Evolutionary conservation across 1,140 invertebrate genomes (phyloP).

Genomic region (Drosophila erecta): DNA sequence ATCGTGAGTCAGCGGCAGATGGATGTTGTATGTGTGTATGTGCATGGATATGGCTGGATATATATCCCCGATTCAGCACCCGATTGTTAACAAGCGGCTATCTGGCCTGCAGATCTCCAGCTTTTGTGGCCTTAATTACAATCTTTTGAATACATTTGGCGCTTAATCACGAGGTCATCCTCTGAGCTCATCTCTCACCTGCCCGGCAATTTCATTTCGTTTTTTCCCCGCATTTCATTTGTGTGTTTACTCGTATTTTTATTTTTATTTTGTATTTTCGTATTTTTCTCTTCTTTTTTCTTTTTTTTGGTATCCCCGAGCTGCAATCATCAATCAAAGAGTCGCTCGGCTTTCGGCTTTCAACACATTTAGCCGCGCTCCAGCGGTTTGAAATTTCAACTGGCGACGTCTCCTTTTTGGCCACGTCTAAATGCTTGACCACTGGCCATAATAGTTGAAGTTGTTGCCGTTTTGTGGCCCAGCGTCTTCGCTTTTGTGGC

Average conservation of each 20-base stretch:
- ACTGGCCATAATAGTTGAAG: slow-evolving; percentile 76
- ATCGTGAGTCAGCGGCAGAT: slow-evolving; percentile 70
- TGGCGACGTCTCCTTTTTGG: slow-evolving; percentile 54
- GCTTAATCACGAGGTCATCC: slow-evolving; percentile 78
- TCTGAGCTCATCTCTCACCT: slow-evolving; percentile 47
- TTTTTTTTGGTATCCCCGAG: slow-evolving; percentile 63
- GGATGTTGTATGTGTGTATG: background rate
- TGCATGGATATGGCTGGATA: background rate
- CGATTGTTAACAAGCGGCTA: slow-evolving; percentile 73
- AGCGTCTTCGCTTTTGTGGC: slow-evolving; percentile 70
- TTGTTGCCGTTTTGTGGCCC: slow-evolving; percentile 61
- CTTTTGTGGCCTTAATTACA: slow-evolving; percentile 83
- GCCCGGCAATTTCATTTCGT: slow-evolving; percentile 36
- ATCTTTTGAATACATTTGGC: slow-evolving; percentile 83
- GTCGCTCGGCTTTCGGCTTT: slow-evolving; percentile 60
- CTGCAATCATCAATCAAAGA: slow-evolving; percentile 81
- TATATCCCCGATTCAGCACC: slow-evolving; percentile 2
- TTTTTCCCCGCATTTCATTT: too few species aligned
- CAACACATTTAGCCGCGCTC: slow-evolving; percentile 77
- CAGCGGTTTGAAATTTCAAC: slow-evolving; percentile 75
- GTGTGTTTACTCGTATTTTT: slow-evolving; percentile 9
- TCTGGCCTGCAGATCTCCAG: slow-evolving; percentile 78
- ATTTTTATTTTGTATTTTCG: too few species aligned
- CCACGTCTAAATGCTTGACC: slow-evolving; percentile 69
- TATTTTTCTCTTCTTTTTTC: slow-evolving; percentile 4